Percentiles rank a stretch among this genome's conserved stretches.
These are phyloP conservation scores for Crepidodera aurea DNA, from an alignment of 2,888 invertebrate species.

Conservation along the genomic window DNA sequence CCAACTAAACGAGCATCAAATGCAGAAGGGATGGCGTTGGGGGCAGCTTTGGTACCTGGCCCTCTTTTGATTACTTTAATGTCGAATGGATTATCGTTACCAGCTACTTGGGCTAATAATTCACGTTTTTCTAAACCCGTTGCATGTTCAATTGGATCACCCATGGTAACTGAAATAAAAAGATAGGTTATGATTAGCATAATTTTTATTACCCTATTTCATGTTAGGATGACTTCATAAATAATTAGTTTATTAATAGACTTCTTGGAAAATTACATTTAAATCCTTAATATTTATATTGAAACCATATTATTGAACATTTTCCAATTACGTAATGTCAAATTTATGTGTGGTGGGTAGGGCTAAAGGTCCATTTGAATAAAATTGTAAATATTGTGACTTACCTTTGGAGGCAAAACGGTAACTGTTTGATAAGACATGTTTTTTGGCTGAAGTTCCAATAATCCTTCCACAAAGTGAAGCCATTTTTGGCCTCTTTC, in stretches of 20 bases:
- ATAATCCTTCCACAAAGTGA: conserved; percentile 78
- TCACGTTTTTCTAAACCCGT: conserved; percentile 93
- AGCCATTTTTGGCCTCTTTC: conserved; percentile 69
- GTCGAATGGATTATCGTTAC: conserved; percentile 88
- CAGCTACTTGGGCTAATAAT: conserved; percentile 83
- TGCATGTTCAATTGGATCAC: conserved; percentile 90
- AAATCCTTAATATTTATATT: neutral
- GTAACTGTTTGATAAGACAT: conserved; percentile 69
- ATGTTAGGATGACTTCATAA: neutral
- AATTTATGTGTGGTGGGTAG: conserved; percentile 63
- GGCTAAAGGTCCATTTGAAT: conserved; percentile 52
- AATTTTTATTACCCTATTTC: neutral
- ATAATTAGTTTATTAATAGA: neutral
- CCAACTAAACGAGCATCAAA: conserved; percentile 91
- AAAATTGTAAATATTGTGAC: conserved; percentile 45
- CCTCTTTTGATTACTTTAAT: conserved; percentile 84
- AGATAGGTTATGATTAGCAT: conserved; percentile 15
- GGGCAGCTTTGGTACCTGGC: conserved; percentile 80
- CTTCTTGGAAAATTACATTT: neutral
- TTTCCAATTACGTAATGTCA: conserved; percentile 57
- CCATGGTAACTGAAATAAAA: conserved; percentile 70
- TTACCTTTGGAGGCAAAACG: conserved; percentile 73
- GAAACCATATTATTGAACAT: conserved; percentile 7
- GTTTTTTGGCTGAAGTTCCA: conserved; percentile 70
- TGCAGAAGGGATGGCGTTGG: conserved; percentile 90